Percentiles rank a stretch among this genome's conserved stretches.
phyloP scores from a whole-genome alignment of 2,888 invertebrate genomes.

The Lathronympha strigana region DNA sequence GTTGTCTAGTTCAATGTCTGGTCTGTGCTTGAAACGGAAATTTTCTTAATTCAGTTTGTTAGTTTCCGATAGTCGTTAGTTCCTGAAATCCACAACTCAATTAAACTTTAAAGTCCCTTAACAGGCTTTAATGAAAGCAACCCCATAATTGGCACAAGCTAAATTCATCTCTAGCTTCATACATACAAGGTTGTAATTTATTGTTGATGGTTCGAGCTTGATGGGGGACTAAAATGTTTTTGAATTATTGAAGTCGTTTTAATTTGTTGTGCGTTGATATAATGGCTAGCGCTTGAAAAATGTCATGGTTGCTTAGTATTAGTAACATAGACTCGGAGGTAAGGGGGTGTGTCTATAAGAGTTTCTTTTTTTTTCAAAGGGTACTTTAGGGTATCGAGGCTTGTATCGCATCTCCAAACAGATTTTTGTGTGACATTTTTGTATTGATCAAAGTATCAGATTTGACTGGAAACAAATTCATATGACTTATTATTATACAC shows the following conservation, averaged over 20 bases:
- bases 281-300: slow-evolving; percentile 32
- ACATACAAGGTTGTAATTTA: slow-evolving; percentile 6
- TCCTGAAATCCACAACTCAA: slow-evolving; percentile 73
- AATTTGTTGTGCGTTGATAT: slow-evolving; percentile 43
- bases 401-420: neutral
- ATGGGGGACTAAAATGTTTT: slow-evolving; percentile 42
- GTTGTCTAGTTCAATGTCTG: no score
- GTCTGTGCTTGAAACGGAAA: slow-evolving; percentile 48
- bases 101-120: slow-evolving; percentile 74
- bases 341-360: slow-evolving; percentile 2
- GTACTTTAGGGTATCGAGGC: neutral
- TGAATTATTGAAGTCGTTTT: slow-evolving; percentile 44
- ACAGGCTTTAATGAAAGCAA: slow-evolving; percentile 63
- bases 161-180: neutral
- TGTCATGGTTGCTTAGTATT: slow-evolving; percentile 38
- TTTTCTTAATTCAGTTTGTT: slow-evolving; percentile 61
- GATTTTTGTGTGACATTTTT: no score
- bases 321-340: slow-evolving; percentile 7
- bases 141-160: slow-evolving; percentile 32
- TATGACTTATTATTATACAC: no score
- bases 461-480: no score
- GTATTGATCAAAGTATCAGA: no score
- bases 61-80: slow-evolving; percentile 67
- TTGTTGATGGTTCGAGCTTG: neutral
- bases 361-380: slow-evolving; percentile 3